Evolutionary conservation across 2,888 invertebrate species (phyloP).

Genomic region (Lapara coniferarum): DNA sequence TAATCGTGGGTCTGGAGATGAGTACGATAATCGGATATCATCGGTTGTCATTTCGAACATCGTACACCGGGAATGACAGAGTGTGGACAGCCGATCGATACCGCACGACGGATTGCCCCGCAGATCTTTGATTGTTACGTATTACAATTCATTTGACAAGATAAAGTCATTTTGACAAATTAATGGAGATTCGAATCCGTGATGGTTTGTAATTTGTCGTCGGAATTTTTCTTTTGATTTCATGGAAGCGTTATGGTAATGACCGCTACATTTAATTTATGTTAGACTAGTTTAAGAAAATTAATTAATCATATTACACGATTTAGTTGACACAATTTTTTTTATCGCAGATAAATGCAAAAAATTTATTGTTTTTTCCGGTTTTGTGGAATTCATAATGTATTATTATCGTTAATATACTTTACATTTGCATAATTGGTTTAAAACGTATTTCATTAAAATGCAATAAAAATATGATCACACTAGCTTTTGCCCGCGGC

Average conservation of each 20-base stretch:
- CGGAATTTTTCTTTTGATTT: slow-evolving; percentile 10
- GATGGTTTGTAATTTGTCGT: slow-evolving; percentile 5
- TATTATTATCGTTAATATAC: too few species aligned
- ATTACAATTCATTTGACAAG: slow-evolving; percentile 62
- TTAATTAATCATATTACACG: too few species aligned
- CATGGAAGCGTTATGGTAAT: not conserved
- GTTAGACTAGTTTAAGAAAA: not conserved
- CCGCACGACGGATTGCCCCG: slow-evolving; percentile 57
- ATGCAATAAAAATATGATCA: too few species aligned
- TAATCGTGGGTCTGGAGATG: slow-evolving; percentile 31
- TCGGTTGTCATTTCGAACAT: slow-evolving; percentile 62
- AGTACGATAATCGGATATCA: slow-evolving; percentile 45
- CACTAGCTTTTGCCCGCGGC: too few species aligned
- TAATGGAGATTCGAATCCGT: slow-evolving; percentile 45
- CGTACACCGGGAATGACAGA: slow-evolving; percentile 66
- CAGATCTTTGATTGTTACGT: slow-evolving; percentile 54
- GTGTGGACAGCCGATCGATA: slow-evolving; percentile 70
- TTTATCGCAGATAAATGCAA: too few species aligned
- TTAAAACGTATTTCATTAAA: not conserved
- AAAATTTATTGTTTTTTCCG: too few species aligned
- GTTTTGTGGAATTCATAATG: too few species aligned
- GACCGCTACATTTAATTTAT: not conserved
- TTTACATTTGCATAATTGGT: too few species aligned
- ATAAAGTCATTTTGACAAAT: slow-evolving; percentile 61
- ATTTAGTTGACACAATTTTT: too few species aligned